These are phyloP conservation scores for Cyrtorhinus lividipennis DNA, from an alignment of 1,140 invertebrate genomes.

Conservation along the genomic window DNA sequence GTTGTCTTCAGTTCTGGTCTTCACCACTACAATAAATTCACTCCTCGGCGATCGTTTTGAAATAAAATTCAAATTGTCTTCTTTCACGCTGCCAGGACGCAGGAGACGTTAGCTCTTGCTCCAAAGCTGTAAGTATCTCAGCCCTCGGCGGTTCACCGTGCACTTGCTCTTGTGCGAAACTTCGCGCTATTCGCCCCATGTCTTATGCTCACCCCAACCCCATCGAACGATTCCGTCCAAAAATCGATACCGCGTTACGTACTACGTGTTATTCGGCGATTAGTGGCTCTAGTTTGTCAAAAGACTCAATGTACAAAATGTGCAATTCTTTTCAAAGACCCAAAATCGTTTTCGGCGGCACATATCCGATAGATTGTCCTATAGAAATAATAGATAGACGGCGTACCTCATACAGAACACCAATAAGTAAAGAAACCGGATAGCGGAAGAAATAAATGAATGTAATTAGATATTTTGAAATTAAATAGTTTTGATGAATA, in stretches of 20 bases:
- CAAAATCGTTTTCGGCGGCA: slow-evolving; percentile 56
- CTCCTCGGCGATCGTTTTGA: too few species aligned
- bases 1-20: too few species aligned
- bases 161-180: not conserved
- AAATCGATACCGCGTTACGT: too few species aligned
- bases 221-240: slow-evolving; percentile 11
- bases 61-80: not conserved
- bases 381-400: slow-evolving; percentile 22
- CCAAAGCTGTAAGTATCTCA: slow-evolving; percentile 20
- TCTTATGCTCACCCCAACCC: slow-evolving; percentile 8
- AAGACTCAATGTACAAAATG: slow-evolving; percentile 2
- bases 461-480: slow-evolving; percentile 3
- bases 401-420: slow-evolving; percentile 3
- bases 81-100: slow-evolving; percentile 18
- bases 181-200: not conserved
- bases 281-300: slow-evolving; percentile 2
- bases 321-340: slow-evolving; percentile 31
- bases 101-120: slow-evolving; percentile 12
- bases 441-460: not conserved
- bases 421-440: not conserved
- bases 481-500: slow-evolving; percentile 8
- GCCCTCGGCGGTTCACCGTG: slow-evolving; percentile 1
- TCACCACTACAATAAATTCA: too few species aligned
- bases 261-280: not conserved
- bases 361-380: slow-evolving; percentile 61